Evolutionary conservation across 2,888 invertebrate species (phyloP).

Genomic region (Sylvicola cinctus): DNA sequence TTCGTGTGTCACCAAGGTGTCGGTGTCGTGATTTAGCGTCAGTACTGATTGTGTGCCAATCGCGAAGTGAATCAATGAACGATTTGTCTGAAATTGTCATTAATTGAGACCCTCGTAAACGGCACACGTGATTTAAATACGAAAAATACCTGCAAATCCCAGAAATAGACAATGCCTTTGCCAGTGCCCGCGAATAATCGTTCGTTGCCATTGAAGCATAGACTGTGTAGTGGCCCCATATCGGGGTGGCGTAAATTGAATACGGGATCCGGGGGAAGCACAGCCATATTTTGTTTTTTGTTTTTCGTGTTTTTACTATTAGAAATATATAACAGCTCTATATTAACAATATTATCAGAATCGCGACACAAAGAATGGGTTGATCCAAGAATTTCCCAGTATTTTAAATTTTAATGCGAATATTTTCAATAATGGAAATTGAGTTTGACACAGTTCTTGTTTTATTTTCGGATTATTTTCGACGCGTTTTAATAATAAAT

Average conservation of each 20-base stretch:
- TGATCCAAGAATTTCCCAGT: no score
- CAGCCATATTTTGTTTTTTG: slow-evolving; percentile 31
- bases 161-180: slow-evolving; percentile 52
- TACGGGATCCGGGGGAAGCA: slow-evolving; percentile 57
- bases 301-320: no score
- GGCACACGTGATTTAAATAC: no score
- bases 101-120: no score
- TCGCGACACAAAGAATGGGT: no score
- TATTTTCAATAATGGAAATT: no score
- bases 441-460: no score
- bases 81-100: slow-evolving; percentile 36
- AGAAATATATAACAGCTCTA: no score
- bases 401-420: no score
- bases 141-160: slow-evolving; percentile 70
- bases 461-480: no score
- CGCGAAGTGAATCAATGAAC: slow-evolving; percentile 41
- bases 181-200: slow-evolving; percentile 51
- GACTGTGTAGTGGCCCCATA: slow-evolving; percentile 49
- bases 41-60: slow-evolving; percentile 31
- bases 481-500: no score
- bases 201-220: slow-evolving; percentile 46
- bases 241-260: slow-evolving; percentile 47
- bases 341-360: no score
- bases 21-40: slow-evolving; percentile 28
- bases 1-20: slow-evolving; percentile 45